Conservation (phyloP, 37 sponge, comb jelly and placozoan species). For the Geodia barretti region DNA sequence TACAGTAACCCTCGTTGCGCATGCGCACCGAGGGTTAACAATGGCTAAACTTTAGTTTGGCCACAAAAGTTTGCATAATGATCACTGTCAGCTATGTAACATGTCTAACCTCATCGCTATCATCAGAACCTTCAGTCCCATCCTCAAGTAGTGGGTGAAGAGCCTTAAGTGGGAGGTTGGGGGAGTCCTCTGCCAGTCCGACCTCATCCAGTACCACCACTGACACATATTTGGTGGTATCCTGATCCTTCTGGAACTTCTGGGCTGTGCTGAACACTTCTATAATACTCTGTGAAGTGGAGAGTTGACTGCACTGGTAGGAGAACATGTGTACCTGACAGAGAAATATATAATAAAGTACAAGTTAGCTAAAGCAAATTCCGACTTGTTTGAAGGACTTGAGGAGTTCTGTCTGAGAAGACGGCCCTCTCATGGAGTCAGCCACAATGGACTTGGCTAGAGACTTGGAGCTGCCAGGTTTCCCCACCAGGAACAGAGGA, state of each 20-base stretch:
- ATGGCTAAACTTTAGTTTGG: no score
- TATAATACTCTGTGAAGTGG: slow-evolving; percentile 84
- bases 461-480: slow-evolving; percentile 98
- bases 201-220: slow-evolving; percentile 94
- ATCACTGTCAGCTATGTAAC: background rate
- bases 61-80: background rate
- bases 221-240: slow-evolving; percentile 52
- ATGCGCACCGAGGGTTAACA: no score
- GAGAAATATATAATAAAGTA: background rate
- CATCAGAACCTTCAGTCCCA: slow-evolving; percentile 75
- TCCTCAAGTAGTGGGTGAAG: slow-evolving; percentile 91
- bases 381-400: slow-evolving; percentile 55
- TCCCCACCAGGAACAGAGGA: slow-evolving; percentile 97
- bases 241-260: slow-evolving; percentile 57
- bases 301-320: slow-evolving; percentile 91
- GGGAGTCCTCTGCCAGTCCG: slow-evolving; percentile 93
- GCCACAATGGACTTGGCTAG: slow-evolving; percentile 88
- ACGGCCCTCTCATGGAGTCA: slow-evolving; percentile 80
- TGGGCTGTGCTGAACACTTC: slow-evolving; percentile 66
- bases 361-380: background rate
- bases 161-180: slow-evolving; percentile 85
- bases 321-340: slow-evolving; percentile 78
- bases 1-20: background rate
- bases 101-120: background rate
- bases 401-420: slow-evolving; percentile 32